These are phyloP conservation scores for Prunella strophiata DNA, from an alignment of 2,797 vertebrate genomes.

Conservation along the genomic window DNA sequence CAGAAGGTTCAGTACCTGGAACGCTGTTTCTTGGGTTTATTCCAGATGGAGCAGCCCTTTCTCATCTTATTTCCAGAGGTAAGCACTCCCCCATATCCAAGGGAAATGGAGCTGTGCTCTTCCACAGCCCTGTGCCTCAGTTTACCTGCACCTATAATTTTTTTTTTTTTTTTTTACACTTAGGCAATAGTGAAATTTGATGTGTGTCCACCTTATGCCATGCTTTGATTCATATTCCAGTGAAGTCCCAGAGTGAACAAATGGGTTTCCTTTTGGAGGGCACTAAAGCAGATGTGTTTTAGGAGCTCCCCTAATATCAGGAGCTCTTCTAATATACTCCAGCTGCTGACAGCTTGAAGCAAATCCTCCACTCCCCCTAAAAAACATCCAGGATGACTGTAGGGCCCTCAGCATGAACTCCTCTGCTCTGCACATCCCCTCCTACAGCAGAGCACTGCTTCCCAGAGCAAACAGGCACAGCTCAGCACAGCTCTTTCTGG, in stretches of 20 bases:
- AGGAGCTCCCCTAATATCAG: background rate
- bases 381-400: background rate
- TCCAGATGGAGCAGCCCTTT: background rate
- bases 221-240: background rate
- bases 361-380: background rate
- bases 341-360: background rate
- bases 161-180: fast-evolving
- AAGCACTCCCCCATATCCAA: fast-evolving
- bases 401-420: background rate
- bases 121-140: background rate
- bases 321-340: background rate
- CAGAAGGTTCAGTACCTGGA: background rate
- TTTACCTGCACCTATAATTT: background rate
- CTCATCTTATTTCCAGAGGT: background rate
- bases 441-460: background rate
- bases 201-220: fast-evolving
- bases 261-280: background rate
- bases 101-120: background rate
- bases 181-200: background rate
- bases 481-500: background rate
- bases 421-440: background rate
- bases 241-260: background rate
- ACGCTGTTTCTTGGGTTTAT: background rate
- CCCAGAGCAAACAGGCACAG: background rate
- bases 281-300: background rate